A percentile compares a stretch with the other conserved stretches of the same genome.
Conservation (phyloP, 2,113 vertebrate species). For the Bubo scandiacus region DNA sequence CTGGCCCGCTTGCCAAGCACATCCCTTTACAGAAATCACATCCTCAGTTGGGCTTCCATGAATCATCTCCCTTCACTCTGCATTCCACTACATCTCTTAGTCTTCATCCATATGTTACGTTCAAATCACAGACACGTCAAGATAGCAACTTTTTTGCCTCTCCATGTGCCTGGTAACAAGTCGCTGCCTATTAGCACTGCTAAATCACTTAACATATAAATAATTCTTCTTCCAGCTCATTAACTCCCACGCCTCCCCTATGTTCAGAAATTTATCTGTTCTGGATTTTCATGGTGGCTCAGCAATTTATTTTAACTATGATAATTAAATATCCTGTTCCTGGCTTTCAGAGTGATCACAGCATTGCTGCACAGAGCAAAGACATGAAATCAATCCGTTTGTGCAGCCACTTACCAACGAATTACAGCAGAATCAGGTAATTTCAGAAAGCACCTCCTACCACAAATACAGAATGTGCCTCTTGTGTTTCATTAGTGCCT, state of each 20-base stretch:
- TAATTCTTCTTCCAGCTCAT: conserved; percentile 48
- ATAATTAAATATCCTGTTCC: conserved; percentile 41
- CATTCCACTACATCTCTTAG: background rate
- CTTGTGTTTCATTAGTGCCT: background rate
- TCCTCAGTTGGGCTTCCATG: background rate
- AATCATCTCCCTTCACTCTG: background rate
- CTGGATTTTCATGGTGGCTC: conserved; percentile 28
- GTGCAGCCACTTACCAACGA: background rate
- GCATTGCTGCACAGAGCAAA: background rate
- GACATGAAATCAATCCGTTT: background rate
- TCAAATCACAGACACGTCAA: background rate
- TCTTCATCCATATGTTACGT: conserved; percentile 5
- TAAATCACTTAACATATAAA: conserved; percentile 46
- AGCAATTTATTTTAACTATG: conserved; percentile 38
- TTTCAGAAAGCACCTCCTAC: background rate
- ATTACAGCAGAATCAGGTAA: background rate
- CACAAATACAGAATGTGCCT: background rate
- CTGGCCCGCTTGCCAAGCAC: background rate
- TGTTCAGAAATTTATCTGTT: conserved; percentile 51
- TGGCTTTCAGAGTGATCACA: conserved; percentile 5
- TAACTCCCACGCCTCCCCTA: conserved; percentile 44
- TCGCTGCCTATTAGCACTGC: conserved; percentile 30
- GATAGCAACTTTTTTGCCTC: conserved; percentile 12
- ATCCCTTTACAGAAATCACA: background rate
- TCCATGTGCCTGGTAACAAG: conserved; percentile 23